Evolutionary conservation across 2,797 vertebrate genomes (phyloP), one percentile per base, ranked within the genome.

Genomic region (Pseudocheirus occidentalis): DNA sequence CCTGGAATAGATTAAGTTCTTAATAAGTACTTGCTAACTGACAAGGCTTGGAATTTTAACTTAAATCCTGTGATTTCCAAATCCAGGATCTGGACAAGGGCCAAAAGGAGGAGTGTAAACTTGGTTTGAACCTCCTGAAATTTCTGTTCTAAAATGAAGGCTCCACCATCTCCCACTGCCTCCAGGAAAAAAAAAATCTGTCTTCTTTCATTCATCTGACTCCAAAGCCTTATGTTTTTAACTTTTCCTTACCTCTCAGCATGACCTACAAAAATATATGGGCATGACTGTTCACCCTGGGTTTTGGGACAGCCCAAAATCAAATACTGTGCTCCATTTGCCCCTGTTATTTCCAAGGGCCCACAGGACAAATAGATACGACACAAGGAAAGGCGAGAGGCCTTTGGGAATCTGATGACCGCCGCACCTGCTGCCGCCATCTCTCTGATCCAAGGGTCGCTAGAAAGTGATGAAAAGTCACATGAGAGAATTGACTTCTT

Each of bases 291-390:
- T 81, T 91, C 95, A 94, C 93, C 55, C 24, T 94, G 91, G 97
- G 91, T 46, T 94, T 94, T 89, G 92, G 93, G 90, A 95, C 94
- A 97, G 95, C 94, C 87, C 66, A 96, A 97, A 87, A 94, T 95
- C 94, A 93, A 91, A 56, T 28, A 57, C 96, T n/a, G 93, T 56
- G 27, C 91, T 96, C 95, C 94, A 21, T 31, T 0, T 62, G 59
- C 90, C 95, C 40, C 96, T 94, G 94, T 91, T 96, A 95, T 97
- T 95, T 92, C 93, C 95, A 73, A 66, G 96, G 97, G 94, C 96
- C 97, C 97, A 97, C 97, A 97, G 73, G 97, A 94, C 96, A 96
- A 97, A 92, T 97, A 97, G 97, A 98, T 97, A 52, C 97, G 55
- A 96, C 97, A 87, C 40, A 87, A 87, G 73, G 73, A 87, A 87